Base-by-base conservation (phyloP, 1,140 invertebrate genomes). In the Condylostylus longicornis region DNA sequence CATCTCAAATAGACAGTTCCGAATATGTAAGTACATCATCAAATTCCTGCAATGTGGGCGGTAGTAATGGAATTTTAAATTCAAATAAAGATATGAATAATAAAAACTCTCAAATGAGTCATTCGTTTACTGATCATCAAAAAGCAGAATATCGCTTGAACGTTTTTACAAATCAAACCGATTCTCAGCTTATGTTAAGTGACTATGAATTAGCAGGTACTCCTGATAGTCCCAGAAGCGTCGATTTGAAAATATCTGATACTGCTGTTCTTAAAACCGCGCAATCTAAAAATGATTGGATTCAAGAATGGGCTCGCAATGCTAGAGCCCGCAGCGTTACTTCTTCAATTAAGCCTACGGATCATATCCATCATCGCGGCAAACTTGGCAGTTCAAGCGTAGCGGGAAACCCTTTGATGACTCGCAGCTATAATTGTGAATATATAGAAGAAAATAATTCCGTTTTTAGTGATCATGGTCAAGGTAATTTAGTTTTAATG, bases 1-100 rank as follows among this genome's bases (percentile, higher is more conserved):
- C 75, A 49, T 71, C 69, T 1, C 68, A 71, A 39, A 69, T 71
- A 27, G 69, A 72, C 37, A 63, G 65, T 40, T 71, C 66, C 0
- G 69, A 72, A 47, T 72, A 71, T 33, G 57, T 72, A 6, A 58
- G 53, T 41, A 58, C 58, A 31, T n/a, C n/a, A n/a, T n/a, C n/a
- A n/a, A n/a, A n/a, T n/a, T n/a, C n/a, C n/a, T n/a, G n/a, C n/a
- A n/a, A n/a, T n/a, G n/a, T n/a, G n/a, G n/a, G n/a, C n/a, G n/a
- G n/a, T n/a, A n/a, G n/a, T n/a, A n/a, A n/a, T n/a, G n/a, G n/a
- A n/a, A n/a, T n/a, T n/a, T n/a, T n/a, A n/a, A n/a, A n/a, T n/a
- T n/a, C n/a, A n/a, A n/a, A n/a, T n/a, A n/a, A n/a, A n/a, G n/a
- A n/a, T n/a, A n/a, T n/a, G n/a, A n/a, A n/a, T n/a, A n/a, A n/a